Conservation (phyloP, 2,888 invertebrate genomes). For the Celastrina argiolus region DNA sequence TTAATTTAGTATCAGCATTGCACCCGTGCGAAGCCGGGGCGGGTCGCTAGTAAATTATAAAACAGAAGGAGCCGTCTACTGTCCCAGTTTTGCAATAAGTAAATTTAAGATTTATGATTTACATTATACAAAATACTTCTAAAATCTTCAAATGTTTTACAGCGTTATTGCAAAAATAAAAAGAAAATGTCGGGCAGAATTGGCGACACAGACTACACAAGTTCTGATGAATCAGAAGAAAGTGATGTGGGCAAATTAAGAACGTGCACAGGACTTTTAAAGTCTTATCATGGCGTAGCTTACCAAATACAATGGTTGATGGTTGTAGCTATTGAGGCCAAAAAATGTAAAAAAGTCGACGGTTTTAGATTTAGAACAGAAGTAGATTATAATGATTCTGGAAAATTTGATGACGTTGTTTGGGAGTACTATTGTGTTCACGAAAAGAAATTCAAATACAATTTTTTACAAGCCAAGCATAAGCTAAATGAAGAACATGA, state of each 20-base stretch:
- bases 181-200: neutral
- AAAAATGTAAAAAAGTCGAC: neutral
- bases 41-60: too few relatives aligned
- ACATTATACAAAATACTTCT: too few relatives aligned
- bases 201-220: neutral
- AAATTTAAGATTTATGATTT: too few relatives aligned
- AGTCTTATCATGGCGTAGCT: conserved; percentile 22
- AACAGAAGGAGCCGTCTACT: too few relatives aligned
- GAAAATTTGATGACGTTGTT: conserved; percentile 24
- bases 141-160: neutral
- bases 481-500: conserved; percentile 7
- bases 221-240: neutral
- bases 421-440: conserved; percentile 17
- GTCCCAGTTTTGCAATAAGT: too few relatives aligned
- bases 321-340: conserved; percentile 20
- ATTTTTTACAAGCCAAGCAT: conserved; percentile 22
- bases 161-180: neutral
- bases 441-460: conserved; percentile 9
- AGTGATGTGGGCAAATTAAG: neutral
- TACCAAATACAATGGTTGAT: conserved; percentile 25
- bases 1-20: too few relatives aligned
- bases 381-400: conserved; percentile 19
- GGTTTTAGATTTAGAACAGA: conserved; percentile 23
- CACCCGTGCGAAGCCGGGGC: too few relatives aligned
- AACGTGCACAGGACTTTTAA: conserved; percentile 17